Percentiles rank a stretch among this genome's conserved stretches.
Evolutionary conservation across 2,888 invertebrate genomes (phyloP).

Genomic region (Dysmachus trigonus): DNA sequence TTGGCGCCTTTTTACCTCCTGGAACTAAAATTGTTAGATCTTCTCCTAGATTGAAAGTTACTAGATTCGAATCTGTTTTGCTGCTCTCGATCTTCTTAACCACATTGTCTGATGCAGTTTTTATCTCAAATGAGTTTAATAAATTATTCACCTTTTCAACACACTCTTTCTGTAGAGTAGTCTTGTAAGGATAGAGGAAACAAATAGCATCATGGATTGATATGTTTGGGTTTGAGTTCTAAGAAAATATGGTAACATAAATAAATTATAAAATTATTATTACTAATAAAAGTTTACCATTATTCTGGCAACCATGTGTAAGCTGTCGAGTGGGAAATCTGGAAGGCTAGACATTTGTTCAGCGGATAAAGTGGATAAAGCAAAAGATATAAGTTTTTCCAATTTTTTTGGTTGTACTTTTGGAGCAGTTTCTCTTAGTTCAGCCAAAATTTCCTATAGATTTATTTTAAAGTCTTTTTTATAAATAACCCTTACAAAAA

Average conservation of each 20-base stretch:
- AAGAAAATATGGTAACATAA: slow-evolving; percentile 53
- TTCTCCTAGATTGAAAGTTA: slow-evolving; percentile 58
- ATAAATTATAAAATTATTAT: neutral
- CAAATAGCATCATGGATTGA: slow-evolving; percentile 76
- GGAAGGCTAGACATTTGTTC: slow-evolving; percentile 78
- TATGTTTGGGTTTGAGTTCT: slow-evolving; percentile 77
- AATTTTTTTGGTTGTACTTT: slow-evolving; percentile 64
- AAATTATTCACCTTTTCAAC: slow-evolving; percentile 76
- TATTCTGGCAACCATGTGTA: slow-evolving; percentile 70
- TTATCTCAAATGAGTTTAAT: slow-evolving; percentile 71
- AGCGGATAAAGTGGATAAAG: slow-evolving; percentile 79
- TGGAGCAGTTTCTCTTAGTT: slow-evolving; percentile 66
- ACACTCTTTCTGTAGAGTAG: slow-evolving; percentile 81
- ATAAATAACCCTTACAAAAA: neutral
- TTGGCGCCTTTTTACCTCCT: slow-evolving; percentile 56
- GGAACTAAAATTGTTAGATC: slow-evolving; percentile 64
- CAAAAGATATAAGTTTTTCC: slow-evolving; percentile 72
- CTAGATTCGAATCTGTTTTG: slow-evolving; percentile 1
- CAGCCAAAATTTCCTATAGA: slow-evolving; percentile 69
- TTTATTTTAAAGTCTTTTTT: slow-evolving; percentile 10
- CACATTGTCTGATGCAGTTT: slow-evolving; percentile 46
- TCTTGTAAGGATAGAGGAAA: slow-evolving; percentile 84
- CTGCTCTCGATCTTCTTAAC: slow-evolving; percentile 52
- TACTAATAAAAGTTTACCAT: slow-evolving; percentile 54
- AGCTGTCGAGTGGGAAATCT: slow-evolving; percentile 89